phyloP scores from a whole-genome alignment of 1,140 invertebrate species.

The Penaeus vannamei region DNA sequence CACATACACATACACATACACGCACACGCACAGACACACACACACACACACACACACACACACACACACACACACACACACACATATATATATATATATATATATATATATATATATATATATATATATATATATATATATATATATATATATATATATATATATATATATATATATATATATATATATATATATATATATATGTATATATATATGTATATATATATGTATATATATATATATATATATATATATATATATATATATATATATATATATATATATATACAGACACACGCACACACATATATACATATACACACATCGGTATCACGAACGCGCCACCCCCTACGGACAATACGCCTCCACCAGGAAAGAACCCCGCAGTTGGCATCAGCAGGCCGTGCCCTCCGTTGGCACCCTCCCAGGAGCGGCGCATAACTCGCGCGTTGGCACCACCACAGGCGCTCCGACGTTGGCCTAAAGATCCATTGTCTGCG shows the following conservation, averaged over 20 bases:
- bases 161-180: conserved; percentile 2
- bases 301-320: not conserved
- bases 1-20: not conserved
- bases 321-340: too few species aligned
- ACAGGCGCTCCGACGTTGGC: too few species aligned
- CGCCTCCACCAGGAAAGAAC: too few species aligned
- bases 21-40: not conserved
- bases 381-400: too few species aligned
- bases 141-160: conserved; percentile 11
- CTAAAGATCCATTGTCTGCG: too few species aligned
- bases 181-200: conserved; percentile 19
- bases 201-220: not conserved
- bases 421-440: too few species aligned
- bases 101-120: not conserved
- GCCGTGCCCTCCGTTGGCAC: too few species aligned
- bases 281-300: not conserved
- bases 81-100: too few species aligned
- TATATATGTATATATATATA: not conserved
- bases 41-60: not conserved
- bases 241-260: not conserved
- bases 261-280: not conserved
- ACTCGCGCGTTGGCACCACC: too few species aligned
- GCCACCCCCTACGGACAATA: too few species aligned
- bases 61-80: not conserved
- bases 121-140: conserved; percentile 19